Base-by-base conservation (phyloP, 2,888 invertebrate species). In the Dexiosoma caninum region DNA sequence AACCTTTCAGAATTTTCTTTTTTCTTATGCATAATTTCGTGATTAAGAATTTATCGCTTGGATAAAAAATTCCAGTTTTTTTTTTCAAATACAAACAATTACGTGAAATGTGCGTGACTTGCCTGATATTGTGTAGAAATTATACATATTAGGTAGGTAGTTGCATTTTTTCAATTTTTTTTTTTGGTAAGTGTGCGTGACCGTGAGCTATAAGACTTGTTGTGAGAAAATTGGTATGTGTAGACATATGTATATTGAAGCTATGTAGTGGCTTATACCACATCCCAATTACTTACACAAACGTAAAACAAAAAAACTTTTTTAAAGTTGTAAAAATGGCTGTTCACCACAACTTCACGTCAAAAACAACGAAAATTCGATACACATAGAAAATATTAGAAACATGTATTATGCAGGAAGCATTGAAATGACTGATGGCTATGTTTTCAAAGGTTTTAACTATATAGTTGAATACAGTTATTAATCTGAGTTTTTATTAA, bases 61-160 rank as follows among this genome's bases (percentile, higher is more conserved):
- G 19, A 46, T 46, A 62, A 44, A 35, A 9, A 27, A 42, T 30
- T 21, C 12, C 1, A 42, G 10, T 59, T 21, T 49, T 51, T 19
- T 9, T 37, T 49, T 16, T 30, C 27, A 49, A 12, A 60, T 42
- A 49, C 37, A 46, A 46, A 21, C 37, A 32, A 60, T 51, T 30
- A 72, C 71, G 60, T 42, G 32, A 44, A 72, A 53, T 23, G 71
- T 72, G 71, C 71, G 71, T 72, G 71, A 72, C 60, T 71, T 51
- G 16, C 8, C 12, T 40, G 5, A 7, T 27, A 14, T 32, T 53
- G 6, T 51, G 51, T 51, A 60, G 6, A 59, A 32, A 32, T n/a
- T 46, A 44, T 46, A 19, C 10, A 9, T 12, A 9, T 44, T 19
- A 2, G n/a, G n/a, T n/a, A n/a, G n/a, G n/a, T n/a, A n/a, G n/a